Conservation (phyloP, 92 coral and sea anemone species). For the Porites divaricata region DNA sequence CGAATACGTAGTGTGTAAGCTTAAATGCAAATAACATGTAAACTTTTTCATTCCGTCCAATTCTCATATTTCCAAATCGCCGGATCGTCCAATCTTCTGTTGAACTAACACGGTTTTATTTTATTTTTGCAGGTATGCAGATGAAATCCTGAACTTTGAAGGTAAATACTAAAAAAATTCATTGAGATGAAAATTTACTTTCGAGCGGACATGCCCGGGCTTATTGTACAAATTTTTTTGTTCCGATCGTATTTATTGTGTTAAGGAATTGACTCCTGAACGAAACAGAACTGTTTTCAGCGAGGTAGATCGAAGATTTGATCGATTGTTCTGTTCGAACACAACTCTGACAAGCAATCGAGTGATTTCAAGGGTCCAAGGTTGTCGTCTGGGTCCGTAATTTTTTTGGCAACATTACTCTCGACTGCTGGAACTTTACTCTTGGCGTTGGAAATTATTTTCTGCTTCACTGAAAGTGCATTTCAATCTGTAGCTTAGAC, state of each 20-base stretch:
- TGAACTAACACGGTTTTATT: constrained; percentile 2
- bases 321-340: neutral
- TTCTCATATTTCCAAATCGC: constrained; percentile 10
- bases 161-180: constrained; percentile 13
- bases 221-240: constrained; percentile 53
- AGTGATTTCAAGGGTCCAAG: neutral
- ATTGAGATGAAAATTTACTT: constrained; percentile 8
- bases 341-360: neutral
- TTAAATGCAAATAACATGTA: constrained; percentile 36
- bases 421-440: neutral
- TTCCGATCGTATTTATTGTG: constrained; percentile 20
- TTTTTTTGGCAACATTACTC: constrained; percentile 8
- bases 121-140: constrained; percentile 15
- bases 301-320: constrained; percentile 10
- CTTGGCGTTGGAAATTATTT: neutral
- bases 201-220: constrained; percentile 84
- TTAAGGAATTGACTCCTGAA: neutral
- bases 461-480: neutral
- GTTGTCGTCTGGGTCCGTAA: constrained; percentile 35
- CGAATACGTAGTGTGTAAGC: neutral
- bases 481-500: neutral
- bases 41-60: constrained; percentile 20
- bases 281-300: neutral
- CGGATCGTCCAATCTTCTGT: neutral
- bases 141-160: constrained; percentile 14